Evolutionary conservation across 53 echinoderm and acorn worm species (phyloP).

Genomic region (Mesocentrotus franciscanus): DNA sequence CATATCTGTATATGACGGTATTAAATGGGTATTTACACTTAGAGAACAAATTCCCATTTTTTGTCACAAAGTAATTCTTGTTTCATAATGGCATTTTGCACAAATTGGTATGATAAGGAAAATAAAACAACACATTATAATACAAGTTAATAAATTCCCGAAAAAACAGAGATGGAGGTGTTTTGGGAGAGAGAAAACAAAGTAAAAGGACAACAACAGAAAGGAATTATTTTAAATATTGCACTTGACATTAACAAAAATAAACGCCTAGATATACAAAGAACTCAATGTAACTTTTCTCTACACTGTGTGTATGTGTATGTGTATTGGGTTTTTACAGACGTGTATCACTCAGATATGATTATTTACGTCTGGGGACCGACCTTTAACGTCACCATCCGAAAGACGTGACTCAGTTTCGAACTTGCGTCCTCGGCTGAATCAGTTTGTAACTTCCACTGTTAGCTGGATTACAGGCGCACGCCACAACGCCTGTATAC

Average conservation of each 20-base stretch:
- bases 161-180: not conserved
- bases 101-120: not conserved
- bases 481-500: too few species aligned
- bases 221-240: not conserved
- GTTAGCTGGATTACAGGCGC: too few species aligned
- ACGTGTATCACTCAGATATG: too few species aligned
- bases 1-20: not conserved
- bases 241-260: conserved; percentile 1
- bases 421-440: too few species aligned
- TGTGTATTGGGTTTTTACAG: too few species aligned
- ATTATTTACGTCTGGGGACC: too few species aligned
- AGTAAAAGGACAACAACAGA: not conserved
- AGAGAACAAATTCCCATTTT: too few species aligned
- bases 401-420: too few species aligned
- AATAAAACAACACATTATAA: not conserved
- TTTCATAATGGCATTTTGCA: not conserved
- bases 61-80: not conserved
- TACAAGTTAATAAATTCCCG: not conserved
- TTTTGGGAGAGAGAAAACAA: not conserved
- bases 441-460: too few species aligned
- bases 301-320: too few species aligned
- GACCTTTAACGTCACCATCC: too few species aligned
- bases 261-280: not conserved
- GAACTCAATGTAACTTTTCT: not conserved
- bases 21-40: not conserved